phyloP scores from a whole-genome alignment of 2,888 invertebrate species.

The Zaprionus obscuricornis region DNA sequence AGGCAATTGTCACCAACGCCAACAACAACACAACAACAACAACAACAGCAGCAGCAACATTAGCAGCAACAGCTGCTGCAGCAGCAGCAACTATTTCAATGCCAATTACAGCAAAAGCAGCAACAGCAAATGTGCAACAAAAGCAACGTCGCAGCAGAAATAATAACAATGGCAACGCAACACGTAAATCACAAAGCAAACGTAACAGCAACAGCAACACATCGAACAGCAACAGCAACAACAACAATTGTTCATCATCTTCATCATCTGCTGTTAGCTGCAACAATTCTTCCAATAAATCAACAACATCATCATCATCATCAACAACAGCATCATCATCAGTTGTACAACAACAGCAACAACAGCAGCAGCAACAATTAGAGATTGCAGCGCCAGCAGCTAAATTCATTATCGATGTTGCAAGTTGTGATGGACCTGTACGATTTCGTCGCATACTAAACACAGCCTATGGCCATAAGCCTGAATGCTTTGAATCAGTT shows the following conservation, averaged over 20 bases:
- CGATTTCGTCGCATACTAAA: conserved; percentile 93
- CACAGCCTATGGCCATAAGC: conserved; percentile 88
- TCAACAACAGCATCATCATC: not conserved
- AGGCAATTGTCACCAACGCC: conserved; percentile 8
- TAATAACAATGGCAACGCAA: not conserved
- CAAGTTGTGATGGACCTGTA: conserved; percentile 96
- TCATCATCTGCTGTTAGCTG: no score
- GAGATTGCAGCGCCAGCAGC: conserved; percentile 39
- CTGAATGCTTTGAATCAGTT: conserved; percentile 68
- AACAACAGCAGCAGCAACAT: not conserved
- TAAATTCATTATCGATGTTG: conserved; percentile 91
- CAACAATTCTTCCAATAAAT: no score
- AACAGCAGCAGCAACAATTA: conserved; percentile 32
- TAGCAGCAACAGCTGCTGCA: not conserved
- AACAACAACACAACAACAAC: conserved; percentile 8
- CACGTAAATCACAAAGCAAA: conserved; percentile 22
- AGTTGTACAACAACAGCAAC: not conserved
- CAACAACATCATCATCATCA: not conserved
- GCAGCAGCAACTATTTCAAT: conserved; percentile 8
- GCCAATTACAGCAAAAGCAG: not conserved
- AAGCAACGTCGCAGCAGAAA: not conserved
- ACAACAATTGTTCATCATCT: no score
- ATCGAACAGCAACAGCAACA: not conserved
- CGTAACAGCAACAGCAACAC: conserved; percentile 13
- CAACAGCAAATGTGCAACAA: conserved; percentile 22